Evolutionary conservation across 1,140 invertebrate genomes (phyloP).

Genomic region (Papilio polyxenes): DNA sequence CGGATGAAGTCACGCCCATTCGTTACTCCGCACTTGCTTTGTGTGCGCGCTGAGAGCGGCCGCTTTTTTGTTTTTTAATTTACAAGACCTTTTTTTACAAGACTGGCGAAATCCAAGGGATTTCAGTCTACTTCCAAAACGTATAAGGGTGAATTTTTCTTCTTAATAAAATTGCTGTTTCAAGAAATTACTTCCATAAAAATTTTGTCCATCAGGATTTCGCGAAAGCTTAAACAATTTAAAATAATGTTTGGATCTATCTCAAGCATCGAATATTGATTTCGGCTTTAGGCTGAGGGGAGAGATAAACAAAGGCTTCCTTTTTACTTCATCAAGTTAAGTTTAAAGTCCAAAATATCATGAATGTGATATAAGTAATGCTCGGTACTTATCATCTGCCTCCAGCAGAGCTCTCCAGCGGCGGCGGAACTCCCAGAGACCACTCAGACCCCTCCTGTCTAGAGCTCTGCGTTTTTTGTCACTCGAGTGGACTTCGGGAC

Average conservation of each 20-base stretch:
- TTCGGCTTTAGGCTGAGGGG: no score
- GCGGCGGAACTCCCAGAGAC: not conserved
- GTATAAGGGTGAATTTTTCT: no score
- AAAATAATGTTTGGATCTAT: no score
- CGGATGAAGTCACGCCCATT: constrained; percentile 1
- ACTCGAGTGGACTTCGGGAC: constrained; percentile 20
- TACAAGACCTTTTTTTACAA: constrained; percentile 3
- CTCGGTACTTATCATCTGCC: no score
- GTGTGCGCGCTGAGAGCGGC: not conserved
- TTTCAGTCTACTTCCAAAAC: not conserved
- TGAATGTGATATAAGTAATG: constrained; percentile 15
- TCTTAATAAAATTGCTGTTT: no score
- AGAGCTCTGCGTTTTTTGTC: constrained; percentile 9
- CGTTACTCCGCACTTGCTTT: constrained; percentile 10
- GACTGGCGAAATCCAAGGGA: not conserved
- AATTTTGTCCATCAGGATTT: no score
- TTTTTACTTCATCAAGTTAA: not conserved
- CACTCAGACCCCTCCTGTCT: constrained; percentile 23
- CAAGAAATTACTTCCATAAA: no score
- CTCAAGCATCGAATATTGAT: no score
- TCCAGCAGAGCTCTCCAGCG: not conserved
- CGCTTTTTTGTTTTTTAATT: not conserved
- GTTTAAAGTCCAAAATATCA: not conserved
- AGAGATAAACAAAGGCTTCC: no score
- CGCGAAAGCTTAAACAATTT: no score